Evolutionary conservation across 2,797 vertebrate genomes (phyloP).

Genomic region (Poecilia velifera): DNA sequence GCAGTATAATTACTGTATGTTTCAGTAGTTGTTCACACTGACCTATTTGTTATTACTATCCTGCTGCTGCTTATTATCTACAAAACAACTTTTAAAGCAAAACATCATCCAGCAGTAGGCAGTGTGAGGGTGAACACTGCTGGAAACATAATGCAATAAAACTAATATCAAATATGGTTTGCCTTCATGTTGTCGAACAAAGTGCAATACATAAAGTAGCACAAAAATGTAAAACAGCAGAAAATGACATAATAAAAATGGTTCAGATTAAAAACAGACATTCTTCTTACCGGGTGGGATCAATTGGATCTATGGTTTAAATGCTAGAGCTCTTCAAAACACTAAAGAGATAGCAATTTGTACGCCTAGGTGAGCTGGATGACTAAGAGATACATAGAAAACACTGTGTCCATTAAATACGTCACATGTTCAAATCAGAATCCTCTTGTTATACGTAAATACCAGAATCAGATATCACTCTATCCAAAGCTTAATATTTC

Average conservation of each 20-base stretch:
- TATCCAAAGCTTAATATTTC: not conserved
- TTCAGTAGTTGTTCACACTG: constrained; percentile 52
- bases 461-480: not conserved
- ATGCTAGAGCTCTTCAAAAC: not conserved
- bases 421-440: not conserved
- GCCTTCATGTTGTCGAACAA: not conserved
- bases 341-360: not conserved
- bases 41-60: constrained; percentile 58
- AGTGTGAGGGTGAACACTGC: not conserved
- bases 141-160: not conserved
- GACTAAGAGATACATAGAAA: not conserved
- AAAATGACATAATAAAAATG: not conserved
- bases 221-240: not conserved
- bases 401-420: not conserved
- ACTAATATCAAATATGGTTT: not conserved
- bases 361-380: not conserved
- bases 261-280: not conserved
- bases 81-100: constrained; percentile 20
- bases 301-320: not conserved
- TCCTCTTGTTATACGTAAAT: not conserved
- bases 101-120: not conserved
- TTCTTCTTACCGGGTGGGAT: not conserved
- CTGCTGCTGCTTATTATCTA: constrained; percentile 29
- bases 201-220: not conserved
- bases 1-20: constrained; percentile 59